Conservation (phyloP, 1,140 invertebrate genomes). For the Ostrea denselamellosa region DNA sequence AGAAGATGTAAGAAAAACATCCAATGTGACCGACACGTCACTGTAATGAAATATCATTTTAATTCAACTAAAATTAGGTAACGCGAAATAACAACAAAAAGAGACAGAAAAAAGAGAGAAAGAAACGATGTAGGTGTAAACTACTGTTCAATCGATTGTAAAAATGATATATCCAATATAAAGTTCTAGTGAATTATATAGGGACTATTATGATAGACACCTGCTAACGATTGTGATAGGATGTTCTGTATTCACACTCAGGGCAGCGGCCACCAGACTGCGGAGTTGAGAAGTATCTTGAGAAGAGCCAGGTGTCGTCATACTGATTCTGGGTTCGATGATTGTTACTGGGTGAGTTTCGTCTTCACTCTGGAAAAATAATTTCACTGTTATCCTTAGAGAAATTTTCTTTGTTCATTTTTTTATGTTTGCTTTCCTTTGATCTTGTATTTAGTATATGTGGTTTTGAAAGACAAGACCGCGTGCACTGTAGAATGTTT, state of each 20-base stretch:
- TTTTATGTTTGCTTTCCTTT: too few species aligned
- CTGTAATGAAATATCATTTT: too few species aligned
- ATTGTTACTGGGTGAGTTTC: background rate
- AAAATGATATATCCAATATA: background rate
- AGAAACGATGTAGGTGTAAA: background rate
- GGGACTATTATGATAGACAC: background rate
- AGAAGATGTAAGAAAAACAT: too few species aligned
- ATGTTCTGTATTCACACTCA: background rate
- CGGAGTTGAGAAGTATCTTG: background rate
- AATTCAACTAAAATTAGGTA: too few species aligned
- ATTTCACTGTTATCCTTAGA: too few species aligned
- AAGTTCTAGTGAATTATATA: background rate
- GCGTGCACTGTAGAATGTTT: background rate
- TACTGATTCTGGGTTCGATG: background rate
- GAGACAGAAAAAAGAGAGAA: background rate
- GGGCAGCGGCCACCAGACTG: background rate
- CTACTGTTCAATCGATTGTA: too few species aligned
- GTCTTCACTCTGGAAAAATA: background rate
- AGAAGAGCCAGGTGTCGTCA: background rate
- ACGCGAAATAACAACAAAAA: background rate
- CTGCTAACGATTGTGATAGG: conserved; percentile 9
- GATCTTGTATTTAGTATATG: too few species aligned
- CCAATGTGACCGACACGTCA: too few species aligned
- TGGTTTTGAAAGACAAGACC: background rate
- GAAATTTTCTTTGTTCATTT: too few species aligned